phyloP scores from a whole-genome alignment of 1,140 invertebrate species.

The Bombus haemorrhoidalis region DNA sequence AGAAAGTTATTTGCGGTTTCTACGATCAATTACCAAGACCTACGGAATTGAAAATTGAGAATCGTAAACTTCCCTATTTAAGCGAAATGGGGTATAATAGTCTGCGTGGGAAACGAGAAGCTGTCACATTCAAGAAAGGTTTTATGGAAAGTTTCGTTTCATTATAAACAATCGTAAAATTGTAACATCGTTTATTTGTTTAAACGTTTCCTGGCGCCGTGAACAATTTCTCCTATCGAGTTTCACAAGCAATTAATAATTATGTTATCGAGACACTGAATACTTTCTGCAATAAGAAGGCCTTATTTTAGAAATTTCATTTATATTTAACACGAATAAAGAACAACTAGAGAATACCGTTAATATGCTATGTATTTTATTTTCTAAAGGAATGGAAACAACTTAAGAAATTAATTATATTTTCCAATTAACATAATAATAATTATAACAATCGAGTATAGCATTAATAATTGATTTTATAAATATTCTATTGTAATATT shows the following conservation, averaged over 20 bases:
- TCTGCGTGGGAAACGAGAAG: not conserved
- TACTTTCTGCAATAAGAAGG: too few species aligned
- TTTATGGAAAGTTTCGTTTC: not conserved
- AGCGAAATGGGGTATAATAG: not conserved
- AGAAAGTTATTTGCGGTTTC: slow-evolving; percentile 43
- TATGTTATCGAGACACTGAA: too few species aligned
- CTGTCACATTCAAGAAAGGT: not conserved
- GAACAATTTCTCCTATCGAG: not conserved
- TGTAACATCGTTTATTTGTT: not conserved
- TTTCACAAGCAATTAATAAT: not conserved
- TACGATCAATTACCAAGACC: slow-evolving; percentile 24
- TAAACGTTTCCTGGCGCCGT: not conserved
- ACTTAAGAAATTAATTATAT: too few species aligned
- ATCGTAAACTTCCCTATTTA: slow-evolving; percentile 17
- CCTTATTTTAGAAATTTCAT: too few species aligned
- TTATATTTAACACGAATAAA: too few species aligned
- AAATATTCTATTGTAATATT: too few species aligned
- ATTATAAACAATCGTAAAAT: not conserved
- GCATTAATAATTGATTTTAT: too few species aligned
- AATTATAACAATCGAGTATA: too few species aligned
- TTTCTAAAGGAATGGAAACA: too few species aligned
- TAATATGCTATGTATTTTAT: too few species aligned
- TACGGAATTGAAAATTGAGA: slow-evolving; percentile 9
- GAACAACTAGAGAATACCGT: too few species aligned
- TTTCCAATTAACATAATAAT: too few species aligned